Evolutionary conservation across 2,797 vertebrate genomes (phyloP), one percentile per base, ranked within the genome.

Genomic region (Tinamus major): DNA sequence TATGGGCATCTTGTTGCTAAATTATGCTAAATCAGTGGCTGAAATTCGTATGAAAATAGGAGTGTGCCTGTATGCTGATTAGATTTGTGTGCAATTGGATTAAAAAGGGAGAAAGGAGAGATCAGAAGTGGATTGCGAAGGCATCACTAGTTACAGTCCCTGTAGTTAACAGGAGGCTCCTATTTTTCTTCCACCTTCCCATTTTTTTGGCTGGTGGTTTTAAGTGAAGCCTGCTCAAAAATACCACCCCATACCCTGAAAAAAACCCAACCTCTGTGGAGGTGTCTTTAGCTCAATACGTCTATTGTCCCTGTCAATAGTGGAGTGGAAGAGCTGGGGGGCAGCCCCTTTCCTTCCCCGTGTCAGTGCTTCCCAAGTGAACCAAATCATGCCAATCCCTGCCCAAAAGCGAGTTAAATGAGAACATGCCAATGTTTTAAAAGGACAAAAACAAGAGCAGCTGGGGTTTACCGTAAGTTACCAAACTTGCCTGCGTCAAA

Each of bases 121-220:
- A 93, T 95, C 67, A 86, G 51, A 84, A 95, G 72, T 86, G 63
- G 65, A 76, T 92, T 90, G 91, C 81, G 82, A 65, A 91, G 72
- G 90, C 23, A 14, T 85, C 82, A 48, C 76, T 82, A 87, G 26
- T 17, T 68, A 37, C 44, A 70, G 48, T 67, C 48, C 95, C 96
- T 94, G 85, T 75, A 76, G 75, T 91, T 92, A 94, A 95, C 93
- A 68, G 93, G 85, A 78, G 76, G 77, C 85, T 71, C 56, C 55
- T 90, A 53, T 67, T 94, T 90, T 90, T 90, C 90, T 41, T 86
- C 58, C 83, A 84, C 23, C 61, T 95, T 97, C 97, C 88, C 61
- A 49, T 23, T 48, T 48, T 49, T 49, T 85, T 79, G 80, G 79
- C 58, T 94, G 87, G n/a, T 29, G 92, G 89, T 93, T 76, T 13